Evolutionary conservation across 2,113 vertebrate genomes (phyloP), one percentile per base, ranked within the genome.

Genomic region (Ptilonorhynchus violaceus): DNA sequence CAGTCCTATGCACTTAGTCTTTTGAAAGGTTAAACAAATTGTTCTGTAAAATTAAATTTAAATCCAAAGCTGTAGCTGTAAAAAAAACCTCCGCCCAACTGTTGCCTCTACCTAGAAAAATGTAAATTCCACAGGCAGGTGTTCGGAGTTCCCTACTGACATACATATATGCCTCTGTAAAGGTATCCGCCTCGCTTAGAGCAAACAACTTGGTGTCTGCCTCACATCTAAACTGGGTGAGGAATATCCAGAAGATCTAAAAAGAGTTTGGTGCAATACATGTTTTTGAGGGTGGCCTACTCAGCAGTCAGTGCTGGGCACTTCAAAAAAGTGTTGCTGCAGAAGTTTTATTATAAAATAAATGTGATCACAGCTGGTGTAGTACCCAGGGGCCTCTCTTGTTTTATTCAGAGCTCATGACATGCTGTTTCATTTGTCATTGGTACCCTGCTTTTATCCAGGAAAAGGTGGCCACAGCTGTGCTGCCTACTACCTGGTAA

Each of bases 81-180:
- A 56, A 80, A 63, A 63, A 72, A 52, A 5, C 2, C 24, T 49
- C 20, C 52, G 19, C n/a, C 46, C 7, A 31, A 14, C 18, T 64
- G 35, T 58, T 66, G 17, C 13, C 9, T 85, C 7, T 75, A 28
- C 25, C 24, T 31, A 76, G 37, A 60, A 73, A 84, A 37, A 58
- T 4, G 9, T 41, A 37, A 77, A 55, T 62, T 84, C 46, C 37
- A 7, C 14, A 50, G 33, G 25, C 16, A 70, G 27, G 8, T 35
- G 53, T 69, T 69, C 0, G 0, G n/a, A 62, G 20, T 21, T 80
- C 31, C 46, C 14, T 39, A 53, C 13, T 23, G 13, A 37, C 6
- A 10, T 37, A 56, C 1, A 1, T 11, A 4, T n/a, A 15, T 42
- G 6, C 2, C 17, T 74, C 31, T 70, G 17, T 12, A 11, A 31